Conservation (phyloP, 2,797 vertebrate species). For the Pteropus rufus region DNA sequence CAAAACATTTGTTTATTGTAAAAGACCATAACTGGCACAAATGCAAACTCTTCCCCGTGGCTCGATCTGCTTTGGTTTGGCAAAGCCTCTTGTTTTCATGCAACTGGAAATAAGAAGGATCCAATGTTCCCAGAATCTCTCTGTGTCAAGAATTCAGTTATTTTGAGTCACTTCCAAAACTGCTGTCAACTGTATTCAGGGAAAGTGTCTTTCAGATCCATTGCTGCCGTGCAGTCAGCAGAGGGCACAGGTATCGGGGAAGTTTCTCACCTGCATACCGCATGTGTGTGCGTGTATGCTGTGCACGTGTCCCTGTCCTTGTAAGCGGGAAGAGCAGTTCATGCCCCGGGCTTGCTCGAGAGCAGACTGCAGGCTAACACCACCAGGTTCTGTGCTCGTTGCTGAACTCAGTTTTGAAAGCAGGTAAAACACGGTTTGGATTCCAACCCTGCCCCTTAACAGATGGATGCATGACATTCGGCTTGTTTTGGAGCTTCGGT, state of each 20-base stretch:
- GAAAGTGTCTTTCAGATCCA: not conserved
- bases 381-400: not conserved
- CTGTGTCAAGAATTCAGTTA: not conserved
- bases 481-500: not conserved
- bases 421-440: not conserved
- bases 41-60: not conserved
- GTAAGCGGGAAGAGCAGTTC: not conserved
- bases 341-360: accelerated
- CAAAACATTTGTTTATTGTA: not conserved
- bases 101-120: not conserved
- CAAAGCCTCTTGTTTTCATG: not conserved
- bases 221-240: not conserved
- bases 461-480: not conserved
- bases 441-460: not conserved
- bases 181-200: not conserved
- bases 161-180: conserved; percentile 18
- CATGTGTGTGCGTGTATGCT: accelerated
- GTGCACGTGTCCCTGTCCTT: not conserved
- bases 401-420: not conserved
- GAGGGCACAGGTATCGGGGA: not conserved
- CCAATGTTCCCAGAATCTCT: not conserved
- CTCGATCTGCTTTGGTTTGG: not conserved
- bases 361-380: accelerated
- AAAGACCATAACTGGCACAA: not conserved
- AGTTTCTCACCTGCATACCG: not conserved